A percentile compares a stretch with the other conserved stretches of the same genome.
These are phyloP conservation scores for Dipodomys merriami DNA, from an alignment of 2,113 vertebrate species.

Conservation along the genomic window DNA sequence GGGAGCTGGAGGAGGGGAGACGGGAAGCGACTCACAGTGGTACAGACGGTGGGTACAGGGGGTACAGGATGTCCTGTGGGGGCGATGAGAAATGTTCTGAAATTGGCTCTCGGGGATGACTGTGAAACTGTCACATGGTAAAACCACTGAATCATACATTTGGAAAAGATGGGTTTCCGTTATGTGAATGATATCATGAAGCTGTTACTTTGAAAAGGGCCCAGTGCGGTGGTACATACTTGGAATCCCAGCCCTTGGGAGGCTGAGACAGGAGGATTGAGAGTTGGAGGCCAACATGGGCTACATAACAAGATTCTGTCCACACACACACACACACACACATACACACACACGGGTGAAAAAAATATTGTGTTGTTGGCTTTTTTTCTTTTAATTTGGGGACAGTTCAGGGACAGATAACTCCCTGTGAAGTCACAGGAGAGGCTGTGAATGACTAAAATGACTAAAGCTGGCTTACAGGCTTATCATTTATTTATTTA, in stretches of 20 bases:
- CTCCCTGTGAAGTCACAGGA: neutral
- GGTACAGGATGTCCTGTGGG: neutral
- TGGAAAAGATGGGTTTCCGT: neutral
- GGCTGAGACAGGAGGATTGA: no score
- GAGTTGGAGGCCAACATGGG: no score
- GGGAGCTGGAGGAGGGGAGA: neutral
- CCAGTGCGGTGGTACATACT: no score
- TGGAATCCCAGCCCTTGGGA: no score
- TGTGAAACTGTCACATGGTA: no score
- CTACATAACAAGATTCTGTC: no score
- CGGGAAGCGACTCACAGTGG: neutral
- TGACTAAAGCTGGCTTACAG: neutral
- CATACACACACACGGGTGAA: no score
- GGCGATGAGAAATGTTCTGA: neutral
- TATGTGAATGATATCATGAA: slow-evolving; percentile 29
- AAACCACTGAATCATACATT: neutral
- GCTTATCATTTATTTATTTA: neutral
- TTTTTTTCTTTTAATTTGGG: neutral
- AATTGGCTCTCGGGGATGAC: neutral
- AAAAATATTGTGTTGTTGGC: neutral
- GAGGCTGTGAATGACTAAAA: neutral
- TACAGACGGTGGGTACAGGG: no score
- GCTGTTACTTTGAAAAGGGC: neutral
- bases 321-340: no score
- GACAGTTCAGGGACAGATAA: neutral